Evolutionary conservation across 2,113 vertebrate species (phyloP), one percentile per base, ranked within the genome.

Genomic region (Sylvia atricapilla): DNA sequence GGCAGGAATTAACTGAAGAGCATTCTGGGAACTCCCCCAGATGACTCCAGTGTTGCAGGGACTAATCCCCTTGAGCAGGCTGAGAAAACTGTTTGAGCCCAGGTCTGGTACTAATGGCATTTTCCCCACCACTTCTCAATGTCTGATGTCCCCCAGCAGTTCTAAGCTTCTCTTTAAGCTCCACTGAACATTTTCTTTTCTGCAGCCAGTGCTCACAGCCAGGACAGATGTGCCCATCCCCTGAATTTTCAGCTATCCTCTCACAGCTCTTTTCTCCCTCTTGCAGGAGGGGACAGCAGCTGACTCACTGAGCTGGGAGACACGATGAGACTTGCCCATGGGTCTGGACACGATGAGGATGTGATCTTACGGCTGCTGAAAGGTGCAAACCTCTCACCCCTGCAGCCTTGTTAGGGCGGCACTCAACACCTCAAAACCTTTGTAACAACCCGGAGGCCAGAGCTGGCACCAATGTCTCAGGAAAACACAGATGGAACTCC

Each of bases 371-470:
- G 49, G 23, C 1, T 39, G 44, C 6, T 22, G 21, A 78, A 78
- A 70, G 47, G 33, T 35, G 7, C 47, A 63, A 59, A 55, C 3
- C 35, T 67, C 73, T 53, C 73, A 46, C 2, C 17, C 15, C 33
- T 1, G 0, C 1, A 1, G 4, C 28, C 28, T 23, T 17, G 3
- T 28, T 3, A 27, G 7, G 7, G 8, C 13, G 12, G 18, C n/a
- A 53, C 28, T 31, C 23, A 5, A 13, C 55, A 50, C 33, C 25
- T 52, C 33, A 63, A 44, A 74, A 50, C 14, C 35, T 30, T 28
- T 31, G 0, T 20, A 69, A 53, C 15, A 74, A 76, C 6, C 23
- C 3, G 0, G 22, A 69, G 27, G 16, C 67, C 20, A 63, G 37
- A n/a, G 15, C 2, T 53, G 37, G 41, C 10, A 66, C 8, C 44